Conservation (phyloP, 2,888 invertebrate species). For the Stramonita haemastoma region DNA sequence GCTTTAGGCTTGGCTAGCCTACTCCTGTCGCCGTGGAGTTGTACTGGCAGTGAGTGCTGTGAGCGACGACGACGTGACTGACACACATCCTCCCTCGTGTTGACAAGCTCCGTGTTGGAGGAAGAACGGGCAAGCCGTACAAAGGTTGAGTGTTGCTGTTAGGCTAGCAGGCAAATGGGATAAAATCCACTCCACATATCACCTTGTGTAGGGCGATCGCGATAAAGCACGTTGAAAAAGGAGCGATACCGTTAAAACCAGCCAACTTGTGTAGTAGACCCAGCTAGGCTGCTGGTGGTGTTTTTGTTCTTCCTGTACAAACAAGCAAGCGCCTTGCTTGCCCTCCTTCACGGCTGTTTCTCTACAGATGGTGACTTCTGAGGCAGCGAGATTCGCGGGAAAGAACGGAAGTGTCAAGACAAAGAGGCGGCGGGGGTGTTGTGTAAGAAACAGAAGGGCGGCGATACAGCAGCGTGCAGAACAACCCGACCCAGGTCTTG, state of each 20-base stretch:
- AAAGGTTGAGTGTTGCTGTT: background rate
- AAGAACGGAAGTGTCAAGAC: background rate
- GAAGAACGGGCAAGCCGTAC: background rate
- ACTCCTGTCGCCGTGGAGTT: background rate
- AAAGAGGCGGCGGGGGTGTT: slow-evolving; percentile 45
- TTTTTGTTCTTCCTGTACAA: background rate
- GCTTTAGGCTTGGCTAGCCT: too few relatives aligned
- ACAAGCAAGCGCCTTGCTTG: background rate
- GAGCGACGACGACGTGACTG: slow-evolving; percentile 11
- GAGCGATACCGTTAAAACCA: background rate
- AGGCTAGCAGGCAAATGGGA: background rate
- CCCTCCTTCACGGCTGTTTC: background rate
- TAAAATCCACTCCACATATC: background rate
- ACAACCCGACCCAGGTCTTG: background rate
- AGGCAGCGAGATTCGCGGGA: background rate
- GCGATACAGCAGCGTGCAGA: background rate
- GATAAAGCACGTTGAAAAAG: background rate
- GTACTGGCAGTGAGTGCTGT: slow-evolving; percentile 16
- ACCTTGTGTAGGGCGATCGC: too few relatives aligned
- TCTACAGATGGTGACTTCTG: background rate
- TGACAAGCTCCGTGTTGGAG: background rate
- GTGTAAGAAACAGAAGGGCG: slow-evolving; percentile 47
- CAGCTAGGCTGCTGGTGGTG: slow-evolving; percentile 2
- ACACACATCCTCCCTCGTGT: background rate
- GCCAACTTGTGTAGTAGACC: background rate